Evolutionary conservation across 2,888 invertebrate species (phyloP).

Genomic region (Cataglyphis rosenhaueri): DNA sequence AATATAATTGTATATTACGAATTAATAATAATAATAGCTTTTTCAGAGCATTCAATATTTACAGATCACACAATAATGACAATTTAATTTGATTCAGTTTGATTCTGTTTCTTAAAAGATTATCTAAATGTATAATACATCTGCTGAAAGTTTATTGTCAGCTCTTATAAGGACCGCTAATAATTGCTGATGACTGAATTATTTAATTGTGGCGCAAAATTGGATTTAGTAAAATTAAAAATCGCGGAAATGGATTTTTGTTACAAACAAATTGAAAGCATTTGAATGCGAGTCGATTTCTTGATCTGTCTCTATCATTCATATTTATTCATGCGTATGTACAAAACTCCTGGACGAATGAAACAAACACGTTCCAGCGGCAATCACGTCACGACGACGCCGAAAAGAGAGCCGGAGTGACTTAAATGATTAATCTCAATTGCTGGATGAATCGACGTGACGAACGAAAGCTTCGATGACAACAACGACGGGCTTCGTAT

Average conservation of each 20-base stretch:
- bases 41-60: constrained; percentile 10
- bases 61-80: constrained; percentile 1
- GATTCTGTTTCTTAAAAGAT: constrained; percentile 16
- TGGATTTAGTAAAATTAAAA: background rate
- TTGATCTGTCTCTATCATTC: constrained; percentile 19
- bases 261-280: background rate
- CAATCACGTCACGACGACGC: constrained; percentile 38
- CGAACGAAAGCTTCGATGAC: background rate
- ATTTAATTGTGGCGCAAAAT: background rate
- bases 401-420: constrained; percentile 34
- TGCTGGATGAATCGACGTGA: background rate
- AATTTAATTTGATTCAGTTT: constrained; percentile 47
- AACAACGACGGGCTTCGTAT: constrained; percentile 46
- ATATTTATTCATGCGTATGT: background rate
- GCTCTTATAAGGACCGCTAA: background rate
- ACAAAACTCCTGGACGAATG: constrained; percentile 1
- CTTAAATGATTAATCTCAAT: constrained; percentile 39
- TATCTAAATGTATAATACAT: background rate
- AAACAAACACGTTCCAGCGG: constrained; percentile 16
- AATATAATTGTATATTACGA: background rate
- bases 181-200: background rate
- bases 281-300: constrained; percentile 22
- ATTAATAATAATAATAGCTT: background rate
- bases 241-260: background rate
- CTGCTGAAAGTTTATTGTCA: background rate